These are phyloP conservation scores for Pseudococcus jackbeardsleyi DNA, from an alignment of 2,888 invertebrate species.

Conservation along the genomic window DNA sequence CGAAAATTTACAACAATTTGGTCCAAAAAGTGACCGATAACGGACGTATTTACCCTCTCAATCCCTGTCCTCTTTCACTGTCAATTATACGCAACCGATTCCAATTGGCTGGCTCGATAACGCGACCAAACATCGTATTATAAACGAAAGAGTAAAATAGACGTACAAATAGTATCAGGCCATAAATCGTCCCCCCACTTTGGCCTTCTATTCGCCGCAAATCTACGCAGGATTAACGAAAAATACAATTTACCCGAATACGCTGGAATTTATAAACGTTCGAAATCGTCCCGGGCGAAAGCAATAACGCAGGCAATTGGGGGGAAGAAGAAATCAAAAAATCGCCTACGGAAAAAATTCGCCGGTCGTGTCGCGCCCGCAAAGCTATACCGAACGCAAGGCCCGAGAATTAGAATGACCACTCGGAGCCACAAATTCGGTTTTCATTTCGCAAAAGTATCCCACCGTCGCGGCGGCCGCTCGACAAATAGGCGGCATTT, in stretches of 20 bases:
- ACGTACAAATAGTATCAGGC: background rate
- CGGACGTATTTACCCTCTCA: background rate
- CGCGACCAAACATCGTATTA: background rate
- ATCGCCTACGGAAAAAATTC: conserved; percentile 37
- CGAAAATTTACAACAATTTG: background rate
- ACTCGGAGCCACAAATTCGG: conserved; percentile 60
- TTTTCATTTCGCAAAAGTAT: conserved; percentile 37
- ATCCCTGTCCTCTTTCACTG: background rate
- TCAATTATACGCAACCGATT: background rate
- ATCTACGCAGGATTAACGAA: background rate
- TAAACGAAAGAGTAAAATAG: background rate
- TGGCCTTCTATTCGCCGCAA: background rate
- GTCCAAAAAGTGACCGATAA: background rate
- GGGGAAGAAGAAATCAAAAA: background rate
- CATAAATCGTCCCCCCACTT: background rate
- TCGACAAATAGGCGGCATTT: conserved; percentile 64
- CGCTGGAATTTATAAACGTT: background rate
- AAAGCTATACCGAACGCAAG: background rate
- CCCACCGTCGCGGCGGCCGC: background rate
- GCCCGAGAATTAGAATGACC: conserved; percentile 59
- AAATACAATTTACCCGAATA: background rate
- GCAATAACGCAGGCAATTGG: conserved; percentile 1
- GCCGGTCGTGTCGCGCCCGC: background rate
- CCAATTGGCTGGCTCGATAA: background rate
- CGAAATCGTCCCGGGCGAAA: background rate